Evolutionary conservation across 2,888 invertebrate genomes (phyloP), one percentile per base, ranked within the genome.

Genomic region (Drosophila koepferae): DNA sequence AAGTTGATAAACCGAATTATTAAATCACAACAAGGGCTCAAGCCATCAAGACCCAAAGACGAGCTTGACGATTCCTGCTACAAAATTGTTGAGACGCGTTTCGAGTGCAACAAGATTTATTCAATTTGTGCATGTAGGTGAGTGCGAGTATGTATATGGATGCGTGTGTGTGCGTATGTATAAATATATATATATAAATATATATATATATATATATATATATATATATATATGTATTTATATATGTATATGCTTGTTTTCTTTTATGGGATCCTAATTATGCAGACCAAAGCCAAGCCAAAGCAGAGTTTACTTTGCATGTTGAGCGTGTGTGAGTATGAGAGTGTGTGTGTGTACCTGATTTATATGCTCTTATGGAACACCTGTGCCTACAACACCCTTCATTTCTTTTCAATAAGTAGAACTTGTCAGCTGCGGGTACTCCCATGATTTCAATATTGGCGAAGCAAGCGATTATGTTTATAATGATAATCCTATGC

Each of bases 1-100:
- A 63, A 78, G 68, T 74, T 77, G 68, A 79, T 83, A 78, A 80
- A 76, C 70, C 70, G 72, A 82, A 78, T 73, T 82, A 81, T 84
- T 72, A 77, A 78, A 81, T 82, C 82, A 81, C 68, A 80, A 73
- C 63, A 77, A 77, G 72, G 66, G 60, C 75, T 74, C 55, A 74
- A 61, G 38, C n/a, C 46, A 70, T 23, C n/a, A n/a, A 18, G 34
- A 34, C n/a, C 4, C 38, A 64, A 16, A 48, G n/a, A 40, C 20
- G 31, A 63, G 46, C 9, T 12, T 12, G 10, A 46, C 23, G 43
- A 72, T 20, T 60, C 56, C 43, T 63, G 46, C 28, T 61, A 43
- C 0, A 31, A 49, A 49, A 49, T 31, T 34, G 5, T n/a, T 9
- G 28, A 43, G 53, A 12, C 18, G 48, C 16, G 59, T 23, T 53